Percentiles rank a stretch among this genome's conserved stretches.
Evolutionary conservation across 2,113 vertebrate species (phyloP).

Genomic region (Struthidea cinerea): DNA sequence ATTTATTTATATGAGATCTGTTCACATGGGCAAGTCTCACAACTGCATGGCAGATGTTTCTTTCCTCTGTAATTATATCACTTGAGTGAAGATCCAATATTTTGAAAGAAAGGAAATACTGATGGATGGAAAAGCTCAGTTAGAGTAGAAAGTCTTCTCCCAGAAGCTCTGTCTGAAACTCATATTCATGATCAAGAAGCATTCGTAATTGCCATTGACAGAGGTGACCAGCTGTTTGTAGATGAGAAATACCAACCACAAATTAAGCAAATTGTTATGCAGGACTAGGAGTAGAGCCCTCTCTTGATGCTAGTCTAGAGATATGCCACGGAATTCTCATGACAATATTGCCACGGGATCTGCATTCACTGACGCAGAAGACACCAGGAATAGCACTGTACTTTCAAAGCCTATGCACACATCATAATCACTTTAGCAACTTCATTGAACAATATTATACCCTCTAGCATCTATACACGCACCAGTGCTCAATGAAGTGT

Average conservation of each 20-base stretch:
- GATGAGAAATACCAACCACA: background rate
- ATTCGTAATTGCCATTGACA: background rate
- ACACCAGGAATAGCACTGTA: background rate
- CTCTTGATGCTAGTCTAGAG: background rate
- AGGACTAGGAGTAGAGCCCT: background rate
- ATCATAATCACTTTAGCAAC: background rate
- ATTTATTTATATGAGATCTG: background rate
- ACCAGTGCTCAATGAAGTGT: background rate
- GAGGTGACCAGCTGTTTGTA: background rate
- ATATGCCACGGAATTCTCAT: background rate
- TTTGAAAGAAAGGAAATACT: background rate
- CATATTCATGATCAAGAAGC: background rate
- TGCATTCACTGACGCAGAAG: background rate
- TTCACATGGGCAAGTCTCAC: background rate
- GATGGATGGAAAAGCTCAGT: background rate
- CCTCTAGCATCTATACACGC: background rate
- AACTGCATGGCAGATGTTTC: background rate
- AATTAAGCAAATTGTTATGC: background rate
- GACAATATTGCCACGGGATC: background rate
- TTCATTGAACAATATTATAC: background rate
- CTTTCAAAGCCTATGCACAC: background rate
- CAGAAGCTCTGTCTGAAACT: background rate
- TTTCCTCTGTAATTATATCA: background rate
- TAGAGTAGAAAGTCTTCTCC: background rate
- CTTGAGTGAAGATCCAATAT: background rate